Conservation (phyloP, 2,888 invertebrate species). For the Metellina segmentata region DNA sequence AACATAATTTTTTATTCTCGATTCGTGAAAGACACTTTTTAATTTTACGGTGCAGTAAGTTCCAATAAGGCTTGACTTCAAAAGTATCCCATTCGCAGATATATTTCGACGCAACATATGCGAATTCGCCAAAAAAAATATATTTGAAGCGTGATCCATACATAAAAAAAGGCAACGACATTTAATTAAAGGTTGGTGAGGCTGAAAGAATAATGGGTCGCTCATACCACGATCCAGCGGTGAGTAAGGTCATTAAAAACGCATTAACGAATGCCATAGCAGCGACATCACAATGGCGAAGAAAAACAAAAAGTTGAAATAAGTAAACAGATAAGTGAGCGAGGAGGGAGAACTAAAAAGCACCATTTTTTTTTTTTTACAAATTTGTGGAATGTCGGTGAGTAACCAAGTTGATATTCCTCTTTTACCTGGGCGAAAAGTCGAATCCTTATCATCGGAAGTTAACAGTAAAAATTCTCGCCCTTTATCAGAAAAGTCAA, state of each 20-base stretch:
- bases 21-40: too few species aligned
- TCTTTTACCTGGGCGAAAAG: neutral
- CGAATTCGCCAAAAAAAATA: too few species aligned
- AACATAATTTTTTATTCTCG: too few species aligned
- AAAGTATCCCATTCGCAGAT: too few species aligned
- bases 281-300: slow-evolving; percentile 6
- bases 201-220: neutral
- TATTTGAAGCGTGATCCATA: neutral
- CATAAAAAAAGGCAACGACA: neutral
- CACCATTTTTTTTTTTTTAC: neutral
- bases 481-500: slow-evolving; percentile 14
- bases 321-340: slow-evolving; percentile 16
- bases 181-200: neutral
- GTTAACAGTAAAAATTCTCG: neutral
- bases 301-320: neutral
- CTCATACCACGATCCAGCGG: neutral
- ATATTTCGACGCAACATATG: too few species aligned
- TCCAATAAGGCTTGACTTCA: too few species aligned
- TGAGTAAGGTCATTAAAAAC: slow-evolving; percentile 50
- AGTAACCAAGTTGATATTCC: slow-evolving; percentile 17
- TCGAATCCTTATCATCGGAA: slow-evolving; percentile 24
- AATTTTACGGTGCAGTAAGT: too few species aligned
- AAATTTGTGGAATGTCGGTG: slow-evolving; percentile 28
- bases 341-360: slow-evolving; percentile 2
- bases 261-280: slow-evolving; percentile 34